These are phyloP conservation scores for Cochlearius cochlearius DNA, from an alignment of 2,113 vertebrate genomes.

Conservation along the genomic window DNA sequence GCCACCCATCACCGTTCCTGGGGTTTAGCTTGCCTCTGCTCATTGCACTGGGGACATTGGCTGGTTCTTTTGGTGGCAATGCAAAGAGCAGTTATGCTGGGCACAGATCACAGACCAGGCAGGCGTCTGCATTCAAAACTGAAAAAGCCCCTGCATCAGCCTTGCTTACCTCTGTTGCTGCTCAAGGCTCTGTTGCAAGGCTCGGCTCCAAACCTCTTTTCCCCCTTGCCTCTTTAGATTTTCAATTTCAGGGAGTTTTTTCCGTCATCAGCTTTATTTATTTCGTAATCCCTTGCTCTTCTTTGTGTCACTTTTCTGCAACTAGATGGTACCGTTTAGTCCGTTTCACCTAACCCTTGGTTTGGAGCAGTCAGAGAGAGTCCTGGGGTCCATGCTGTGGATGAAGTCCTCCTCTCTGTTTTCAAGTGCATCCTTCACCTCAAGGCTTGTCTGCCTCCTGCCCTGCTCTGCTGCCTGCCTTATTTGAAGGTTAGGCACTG, in stretches of 20 bases:
- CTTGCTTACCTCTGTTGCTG: background rate
- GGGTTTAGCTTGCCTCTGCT: background rate
- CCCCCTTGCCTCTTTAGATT: background rate
- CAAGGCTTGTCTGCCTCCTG: background rate
- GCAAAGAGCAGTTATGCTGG: rapidly evolving
- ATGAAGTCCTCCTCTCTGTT: background rate
- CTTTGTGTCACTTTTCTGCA: background rate
- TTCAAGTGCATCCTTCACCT: background rate
- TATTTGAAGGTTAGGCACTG: background rate
- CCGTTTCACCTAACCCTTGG: rapidly evolving
- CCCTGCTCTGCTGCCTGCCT: background rate
- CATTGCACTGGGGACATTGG: rapidly evolving
- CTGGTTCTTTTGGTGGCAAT: background rate
- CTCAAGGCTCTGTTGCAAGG: background rate
- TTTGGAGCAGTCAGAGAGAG: background rate
- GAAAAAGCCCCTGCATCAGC: background rate
- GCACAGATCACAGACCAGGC: background rate
- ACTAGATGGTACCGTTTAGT: rapidly evolving
- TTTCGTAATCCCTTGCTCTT: background rate
- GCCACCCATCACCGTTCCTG: background rate
- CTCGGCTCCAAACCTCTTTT: background rate
- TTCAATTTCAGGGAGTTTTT: background rate
- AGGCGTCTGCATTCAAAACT: background rate
- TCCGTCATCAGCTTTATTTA: background rate
- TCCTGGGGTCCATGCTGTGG: rapidly evolving